Conservation (phyloP, 2,113 vertebrate genomes). For the Neodontobutis hainanensis region DNA sequence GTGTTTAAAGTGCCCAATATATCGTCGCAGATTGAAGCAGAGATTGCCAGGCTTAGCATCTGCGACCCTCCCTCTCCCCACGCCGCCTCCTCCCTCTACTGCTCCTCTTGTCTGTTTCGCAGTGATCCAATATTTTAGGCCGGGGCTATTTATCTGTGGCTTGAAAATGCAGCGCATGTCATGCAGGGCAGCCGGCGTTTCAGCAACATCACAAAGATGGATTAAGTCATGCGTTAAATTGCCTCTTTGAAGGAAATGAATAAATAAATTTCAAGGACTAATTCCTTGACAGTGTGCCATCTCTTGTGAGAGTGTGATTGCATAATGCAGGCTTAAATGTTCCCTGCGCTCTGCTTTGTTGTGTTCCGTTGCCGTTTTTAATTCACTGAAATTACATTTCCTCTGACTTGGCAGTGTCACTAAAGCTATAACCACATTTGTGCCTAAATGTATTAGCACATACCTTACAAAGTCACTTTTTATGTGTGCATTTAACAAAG, state of each 20-base stretch:
- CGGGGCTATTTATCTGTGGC: slow-evolving; percentile 62
- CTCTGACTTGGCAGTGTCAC: slow-evolving; percentile 38
- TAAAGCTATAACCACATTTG: slow-evolving; percentile 24
- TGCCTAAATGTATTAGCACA: slow-evolving; percentile 15
- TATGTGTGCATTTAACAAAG: slow-evolving; percentile 1
- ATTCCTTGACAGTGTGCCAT: slow-evolving; percentile 74
- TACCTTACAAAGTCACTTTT: slow-evolving; percentile 1
- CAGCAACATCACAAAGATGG: slow-evolving; percentile 76
- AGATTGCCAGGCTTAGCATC: slow-evolving; percentile 72
- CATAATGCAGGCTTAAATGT: slow-evolving; percentile 62
- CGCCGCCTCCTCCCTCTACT: slow-evolving; percentile 11
- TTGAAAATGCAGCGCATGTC: slow-evolving; percentile 64
- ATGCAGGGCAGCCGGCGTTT: slow-evolving; percentile 61
- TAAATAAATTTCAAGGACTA: slow-evolving; percentile 80
- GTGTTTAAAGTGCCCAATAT: slow-evolving; percentile 72
- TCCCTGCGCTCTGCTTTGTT: slow-evolving; percentile 43
- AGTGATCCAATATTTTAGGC: slow-evolving; percentile 58
- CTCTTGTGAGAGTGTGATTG: slow-evolving; percentile 67
- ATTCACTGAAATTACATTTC: slow-evolving; percentile 50
- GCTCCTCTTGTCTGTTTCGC: slow-evolving; percentile 39
- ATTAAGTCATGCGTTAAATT: slow-evolving; percentile 82
- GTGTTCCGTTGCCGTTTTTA: slow-evolving; percentile 37
- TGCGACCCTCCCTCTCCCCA: slow-evolving; percentile 44
- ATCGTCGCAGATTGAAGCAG: slow-evolving; percentile 71
- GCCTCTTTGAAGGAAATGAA: slow-evolving; percentile 80